Evolutionary conservation across 2,797 vertebrate genomes (phyloP), one percentile per base, ranked within the genome.

Genomic region (Eupleurogrammus muticus): DNA sequence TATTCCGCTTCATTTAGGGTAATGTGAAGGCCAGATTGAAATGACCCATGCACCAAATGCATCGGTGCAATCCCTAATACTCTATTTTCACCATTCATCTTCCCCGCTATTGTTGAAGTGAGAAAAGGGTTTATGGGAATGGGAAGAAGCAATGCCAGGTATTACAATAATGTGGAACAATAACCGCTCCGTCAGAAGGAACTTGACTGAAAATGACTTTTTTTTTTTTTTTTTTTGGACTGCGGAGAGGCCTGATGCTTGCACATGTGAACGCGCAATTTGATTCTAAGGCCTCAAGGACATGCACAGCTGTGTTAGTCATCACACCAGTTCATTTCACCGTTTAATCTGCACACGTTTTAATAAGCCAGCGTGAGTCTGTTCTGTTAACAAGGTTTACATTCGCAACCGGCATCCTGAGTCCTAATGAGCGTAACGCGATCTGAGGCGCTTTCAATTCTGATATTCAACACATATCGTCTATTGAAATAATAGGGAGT

Each of bases 1-100:
- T 28, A 6, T 28, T 28, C 28, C 6, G 28, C 28, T 28, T 28
- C 6, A 28, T 28, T 28, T 28, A 67, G 85, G 80, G 63, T 82
- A 85, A 87, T 84, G 51, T 77, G 65, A 74, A 81, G 66, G 51
- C 79, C 47, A 75, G 75, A 86, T 86, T 83, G 70, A 82, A 86
- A 86, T 75, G 76, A 86, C 87, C 87, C 3, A 4, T 8, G 1
- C 62, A 38, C 48, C 65, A 72, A 66, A 77, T 77, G 70, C 66
- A 69, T 76, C 74, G 40, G 55, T 70, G 77, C 70, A 72, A 60
- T 54, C 57, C 28, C 64, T 64, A 59, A 81, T 61, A 51, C 80
- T 73, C 50, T 20, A 53, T 80, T 85, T 73, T 65, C 44, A 51
- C 28, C n/a, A 5, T 73, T 75, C 66, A 60, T 69, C 70, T 52